Conservation (phyloP, 2,113 vertebrate genomes). For the Dromiciops gliroides region DNA sequence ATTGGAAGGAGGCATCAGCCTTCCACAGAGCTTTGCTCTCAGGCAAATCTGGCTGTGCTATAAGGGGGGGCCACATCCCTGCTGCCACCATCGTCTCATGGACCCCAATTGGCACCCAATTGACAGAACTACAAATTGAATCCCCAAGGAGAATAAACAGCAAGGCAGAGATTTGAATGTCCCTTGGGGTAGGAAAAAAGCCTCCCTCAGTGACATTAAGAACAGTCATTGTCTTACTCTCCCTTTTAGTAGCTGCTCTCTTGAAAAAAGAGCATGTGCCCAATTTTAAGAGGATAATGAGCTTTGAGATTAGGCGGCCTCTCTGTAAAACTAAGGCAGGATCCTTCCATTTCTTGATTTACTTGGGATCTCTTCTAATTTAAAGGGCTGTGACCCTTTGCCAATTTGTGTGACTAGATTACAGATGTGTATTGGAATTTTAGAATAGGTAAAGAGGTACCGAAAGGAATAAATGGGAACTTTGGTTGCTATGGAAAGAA, state of each 20-base stretch:
- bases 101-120: not conserved
- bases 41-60: not conserved
- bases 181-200: not conserved
- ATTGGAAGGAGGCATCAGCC: not conserved
- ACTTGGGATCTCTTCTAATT: not conserved
- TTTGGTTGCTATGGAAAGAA: not conserved
- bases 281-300: not conserved
- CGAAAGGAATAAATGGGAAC: not conserved
- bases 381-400: not conserved
- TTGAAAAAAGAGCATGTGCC: conserved; percentile 2
- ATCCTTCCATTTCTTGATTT: conserved; percentile 30
- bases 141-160: not conserved
- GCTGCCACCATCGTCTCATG: not conserved
- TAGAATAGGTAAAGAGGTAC: not conserved
- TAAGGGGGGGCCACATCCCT: not conserved
- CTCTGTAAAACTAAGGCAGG: not conserved
- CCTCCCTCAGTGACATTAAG: not conserved
- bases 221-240: not conserved
- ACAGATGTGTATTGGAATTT: not conserved
- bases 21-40: not conserved
- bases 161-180: not conserved
- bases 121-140: not conserved
- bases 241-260: not conserved
- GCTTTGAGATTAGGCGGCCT: not conserved
- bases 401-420: not conserved